These are phyloP conservation scores for Bugulina stolonifera DNA, from an alignment of 2,888 invertebrate genomes.

Conservation along the genomic window DNA sequence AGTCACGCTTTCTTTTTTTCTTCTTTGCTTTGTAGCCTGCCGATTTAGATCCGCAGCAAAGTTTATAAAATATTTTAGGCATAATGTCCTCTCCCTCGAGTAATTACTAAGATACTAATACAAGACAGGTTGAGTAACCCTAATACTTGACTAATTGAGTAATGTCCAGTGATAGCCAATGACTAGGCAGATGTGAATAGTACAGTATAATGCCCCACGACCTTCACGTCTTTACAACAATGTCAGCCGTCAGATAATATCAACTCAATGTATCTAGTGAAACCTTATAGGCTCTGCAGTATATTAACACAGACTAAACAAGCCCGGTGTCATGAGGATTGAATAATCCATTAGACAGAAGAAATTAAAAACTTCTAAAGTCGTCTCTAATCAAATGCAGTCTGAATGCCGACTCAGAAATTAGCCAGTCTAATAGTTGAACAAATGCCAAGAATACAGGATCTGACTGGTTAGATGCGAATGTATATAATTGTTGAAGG, in stretches of 20 bases:
- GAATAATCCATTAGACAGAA: not conserved
- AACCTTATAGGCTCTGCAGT: no score
- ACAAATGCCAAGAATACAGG: not conserved
- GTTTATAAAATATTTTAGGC: constrained; percentile 25
- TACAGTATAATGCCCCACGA: no score
- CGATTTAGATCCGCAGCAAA: not conserved
- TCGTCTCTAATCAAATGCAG: not conserved
- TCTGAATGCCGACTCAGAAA: not conserved
- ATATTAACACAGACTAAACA: not conserved
- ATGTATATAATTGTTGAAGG: no score
- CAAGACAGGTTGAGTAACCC: no score
- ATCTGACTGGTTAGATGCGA: not conserved
- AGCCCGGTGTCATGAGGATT: not conserved
- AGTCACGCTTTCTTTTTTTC: not conserved
- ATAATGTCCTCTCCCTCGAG: no score
- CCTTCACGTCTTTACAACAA: no score
- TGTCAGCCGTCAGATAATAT: no score
- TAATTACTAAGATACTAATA: no score
- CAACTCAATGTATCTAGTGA: no score
- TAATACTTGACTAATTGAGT: no score
- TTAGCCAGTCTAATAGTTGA: not conserved
- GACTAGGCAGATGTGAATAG: no score
- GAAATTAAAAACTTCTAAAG: not conserved
- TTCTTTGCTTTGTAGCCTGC: not conserved
- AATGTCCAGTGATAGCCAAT: no score